Evolutionary conservation across 2,113 vertebrate genomes (phyloP).

Genomic region (Mastomys coucha): DNA sequence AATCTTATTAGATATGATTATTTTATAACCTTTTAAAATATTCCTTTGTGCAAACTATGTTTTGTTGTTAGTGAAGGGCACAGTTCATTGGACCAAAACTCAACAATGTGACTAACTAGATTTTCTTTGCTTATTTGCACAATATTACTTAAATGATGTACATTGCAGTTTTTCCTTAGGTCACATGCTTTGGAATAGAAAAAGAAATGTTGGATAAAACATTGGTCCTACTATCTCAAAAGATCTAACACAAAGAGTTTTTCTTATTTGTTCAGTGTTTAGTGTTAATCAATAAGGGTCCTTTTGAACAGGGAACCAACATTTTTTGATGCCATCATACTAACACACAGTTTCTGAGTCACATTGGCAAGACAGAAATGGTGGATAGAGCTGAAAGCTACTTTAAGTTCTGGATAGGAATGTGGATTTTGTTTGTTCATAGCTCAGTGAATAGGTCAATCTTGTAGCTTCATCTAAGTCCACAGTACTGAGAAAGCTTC

Average conservation of each 20-base stretch:
- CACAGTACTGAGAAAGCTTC: not conserved
- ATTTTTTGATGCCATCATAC: not conserved
- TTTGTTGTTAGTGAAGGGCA: slow-evolving; percentile 35
- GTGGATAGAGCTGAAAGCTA: not conserved
- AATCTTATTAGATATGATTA: not conserved
- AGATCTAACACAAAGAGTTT: not conserved
- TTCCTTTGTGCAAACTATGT: not conserved
- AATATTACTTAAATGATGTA: not conserved
- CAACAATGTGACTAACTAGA: not conserved
- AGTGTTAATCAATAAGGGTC: not conserved
- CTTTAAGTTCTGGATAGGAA: not conserved
- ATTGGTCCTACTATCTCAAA: not conserved
- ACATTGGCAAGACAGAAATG: not conserved
- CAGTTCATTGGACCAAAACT: not conserved
- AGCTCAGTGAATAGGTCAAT: no score
- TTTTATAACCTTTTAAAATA: not conserved
- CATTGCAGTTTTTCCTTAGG: not conserved
- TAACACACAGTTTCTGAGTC: not conserved
- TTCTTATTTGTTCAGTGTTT: not conserved
- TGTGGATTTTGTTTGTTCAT: not conserved
- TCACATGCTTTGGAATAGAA: not conserved
- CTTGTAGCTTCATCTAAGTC: not conserved
- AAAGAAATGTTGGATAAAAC: not conserved
- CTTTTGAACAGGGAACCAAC: not conserved
- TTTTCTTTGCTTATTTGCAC: slow-evolving; percentile 49